Percentiles rank a stretch among this genome's conserved stretches.
phyloP scores from a whole-genome alignment of 2,113 vertebrate genomes.

The Hydropotes inermis region DNA sequence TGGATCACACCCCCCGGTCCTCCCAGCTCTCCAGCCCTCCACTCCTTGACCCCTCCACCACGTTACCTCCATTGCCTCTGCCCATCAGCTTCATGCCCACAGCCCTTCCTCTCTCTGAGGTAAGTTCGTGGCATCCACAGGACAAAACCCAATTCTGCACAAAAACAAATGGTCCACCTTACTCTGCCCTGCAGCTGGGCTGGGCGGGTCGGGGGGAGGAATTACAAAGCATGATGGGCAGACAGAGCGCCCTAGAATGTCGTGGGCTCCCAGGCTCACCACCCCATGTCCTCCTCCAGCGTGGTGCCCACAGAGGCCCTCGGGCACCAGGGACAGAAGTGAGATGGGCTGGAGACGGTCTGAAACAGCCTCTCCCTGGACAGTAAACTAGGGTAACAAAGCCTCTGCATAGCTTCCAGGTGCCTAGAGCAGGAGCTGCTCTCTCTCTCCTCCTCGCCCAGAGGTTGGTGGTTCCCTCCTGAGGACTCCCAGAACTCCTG shows the following conservation, averaged over 20 bases:
- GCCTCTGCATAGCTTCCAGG: not conserved
- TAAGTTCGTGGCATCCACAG: not conserved
- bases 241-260: not conserved
- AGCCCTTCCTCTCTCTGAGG: not conserved
- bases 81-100: not conserved
- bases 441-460: not conserved
- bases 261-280: not conserved
- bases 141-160: not conserved
- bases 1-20: fast-evolving
- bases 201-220: fast-evolving
- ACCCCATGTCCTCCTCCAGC: not conserved
- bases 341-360: too few species aligned
- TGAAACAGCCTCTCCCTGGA: not conserved
- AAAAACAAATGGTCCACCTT: not conserved
- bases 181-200: not conserved
- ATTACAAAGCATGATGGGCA: not conserved
- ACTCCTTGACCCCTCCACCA: not conserved
- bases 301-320: not conserved
- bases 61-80: not conserved
- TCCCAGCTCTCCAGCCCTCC: too few species aligned
- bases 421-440: fast-evolving
- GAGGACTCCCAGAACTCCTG: not conserved
- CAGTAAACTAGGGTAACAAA: not conserved
- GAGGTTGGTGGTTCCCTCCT: not conserved
- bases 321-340: not conserved